Evolutionary conservation across 1,140 invertebrate genomes (phyloP).

Genomic region (Heterodera schachtii): DNA sequence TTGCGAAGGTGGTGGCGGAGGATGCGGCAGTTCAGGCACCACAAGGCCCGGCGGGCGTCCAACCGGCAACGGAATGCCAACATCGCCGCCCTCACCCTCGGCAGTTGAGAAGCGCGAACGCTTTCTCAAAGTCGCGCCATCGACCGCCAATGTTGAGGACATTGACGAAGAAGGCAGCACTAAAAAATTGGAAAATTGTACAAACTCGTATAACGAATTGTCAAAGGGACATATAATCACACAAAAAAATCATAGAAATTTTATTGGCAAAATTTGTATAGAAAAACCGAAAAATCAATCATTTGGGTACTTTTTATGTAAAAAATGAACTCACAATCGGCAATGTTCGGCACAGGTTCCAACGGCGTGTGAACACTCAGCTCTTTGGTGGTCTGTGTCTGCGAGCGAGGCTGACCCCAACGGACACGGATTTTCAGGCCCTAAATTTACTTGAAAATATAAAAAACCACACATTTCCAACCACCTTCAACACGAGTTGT

Average conservation of each 20-base stretch:
- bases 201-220: not conserved
- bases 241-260: not conserved
- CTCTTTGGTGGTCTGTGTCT: constrained; percentile 38
- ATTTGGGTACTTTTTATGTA: not conserved
- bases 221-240: not conserved
- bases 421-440: constrained; percentile 88
- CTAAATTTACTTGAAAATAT: constrained; percentile 67
- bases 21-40: constrained; percentile 9
- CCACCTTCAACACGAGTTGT: constrained; percentile 75
- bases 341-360: constrained; percentile 58
- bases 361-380: constrained; percentile 32
- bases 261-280: not conserved
- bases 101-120: constrained; percentile 6
- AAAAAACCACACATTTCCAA: constrained; percentile 11
- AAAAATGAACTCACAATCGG: constrained; percentile 47
- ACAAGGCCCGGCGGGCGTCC: not conserved
- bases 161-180: constrained; percentile 45
- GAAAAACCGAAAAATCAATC: not conserved
- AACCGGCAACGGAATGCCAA: constrained; percentile 7
- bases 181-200: constrained; percentile 29
- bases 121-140: constrained; percentile 24
- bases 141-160: constrained; percentile 35
- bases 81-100: not conserved
- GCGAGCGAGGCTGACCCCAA: constrained; percentile 76
- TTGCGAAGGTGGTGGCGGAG: constrained; percentile 3